Evolutionary conservation across 2,113 vertebrate genomes (phyloP).

Genomic region (Typhlomys cinereus): DNA sequence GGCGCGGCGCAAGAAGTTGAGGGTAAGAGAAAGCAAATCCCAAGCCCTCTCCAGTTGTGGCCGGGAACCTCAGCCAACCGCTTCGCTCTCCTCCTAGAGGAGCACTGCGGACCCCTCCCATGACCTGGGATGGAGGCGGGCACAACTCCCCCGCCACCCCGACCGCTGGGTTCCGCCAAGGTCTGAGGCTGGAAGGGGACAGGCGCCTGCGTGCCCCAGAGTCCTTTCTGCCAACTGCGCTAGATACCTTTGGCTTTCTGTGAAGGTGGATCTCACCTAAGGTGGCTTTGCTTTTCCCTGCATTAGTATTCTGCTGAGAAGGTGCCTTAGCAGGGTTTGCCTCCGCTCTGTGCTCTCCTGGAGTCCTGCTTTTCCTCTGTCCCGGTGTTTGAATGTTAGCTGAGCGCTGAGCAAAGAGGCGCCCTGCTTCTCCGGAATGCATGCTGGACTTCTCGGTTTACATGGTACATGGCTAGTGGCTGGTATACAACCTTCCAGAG

Average conservation of each 20-base stretch:
- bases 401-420: neutral
- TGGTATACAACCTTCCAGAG: neutral
- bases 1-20: neutral
- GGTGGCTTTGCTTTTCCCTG: slow-evolving; percentile 52
- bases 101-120: neutral
- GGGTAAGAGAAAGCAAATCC: neutral
- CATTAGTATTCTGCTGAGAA: slow-evolving; percentile 87
- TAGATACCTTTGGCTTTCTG: slow-evolving; percentile 44
- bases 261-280: slow-evolving; percentile 57
- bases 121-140: neutral
- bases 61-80: neutral
- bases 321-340: slow-evolving; percentile 83
- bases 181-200: neutral
- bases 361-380: slow-evolving; percentile 60
- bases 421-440: slow-evolving; percentile 23
- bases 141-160: neutral
- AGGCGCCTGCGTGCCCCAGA: neutral
- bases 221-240: neutral
- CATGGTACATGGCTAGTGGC: neutral
- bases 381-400: neutral
- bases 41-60: neutral
- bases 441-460: neutral
- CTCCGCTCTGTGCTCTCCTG: slow-evolving; percentile 72
- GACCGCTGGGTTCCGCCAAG: neutral
- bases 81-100: neutral